Evolutionary conservation across 2,113 vertebrate species (phyloP), one percentile per base, ranked within the genome.

Genomic region (Jaculus jaculus): DNA sequence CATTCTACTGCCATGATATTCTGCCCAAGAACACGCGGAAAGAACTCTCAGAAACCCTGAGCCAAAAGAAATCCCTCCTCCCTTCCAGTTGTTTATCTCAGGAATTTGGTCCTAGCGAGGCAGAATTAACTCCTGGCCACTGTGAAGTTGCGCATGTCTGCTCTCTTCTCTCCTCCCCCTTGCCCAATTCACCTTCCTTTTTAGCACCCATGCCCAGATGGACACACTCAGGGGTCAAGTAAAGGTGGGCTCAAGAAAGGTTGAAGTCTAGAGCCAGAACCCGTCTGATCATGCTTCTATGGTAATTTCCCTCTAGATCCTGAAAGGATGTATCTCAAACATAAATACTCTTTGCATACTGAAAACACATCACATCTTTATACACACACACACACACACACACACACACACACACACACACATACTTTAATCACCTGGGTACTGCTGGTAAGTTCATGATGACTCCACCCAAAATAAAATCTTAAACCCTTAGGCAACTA

Each of bases 101-200:
- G 63, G 39, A 20, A 65, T 69, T 69, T 54, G 21, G 30, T 34
- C 32, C 32, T 54, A 69, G 81, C 17, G 21, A n/a, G 11, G 39
- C 7, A 34, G 63, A 84, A 51, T 30, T 24, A 10, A 68, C 30
- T 69, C 20, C n/a, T 26, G 51, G 63, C 1, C 0, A 0, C 54
- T 11, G 13, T 18, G 28, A 7, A 3, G 3, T 8, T 68, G 18
- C 7, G 32, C 60, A 0, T 0, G 5, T 11, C 10, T 37, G 0
- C 15, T 24, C 24, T 81, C 4, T 21, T 21, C 34, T 34, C 32
- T 21, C 20, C 13, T 2, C 30, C 15, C 47, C 42, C 42, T 47
- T 47, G 42, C 16, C 5, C 18, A 18, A 20, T 17, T 60, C 15
- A 77, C 26, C 32, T 42, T 23, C 28, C 28, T 2, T 74, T 89